Percentiles rank a stretch among this genome's conserved stretches.
Conservation (phyloP, 2,113 vertebrate genomes). For the Gymnobelideus leadbeateri region DNA sequence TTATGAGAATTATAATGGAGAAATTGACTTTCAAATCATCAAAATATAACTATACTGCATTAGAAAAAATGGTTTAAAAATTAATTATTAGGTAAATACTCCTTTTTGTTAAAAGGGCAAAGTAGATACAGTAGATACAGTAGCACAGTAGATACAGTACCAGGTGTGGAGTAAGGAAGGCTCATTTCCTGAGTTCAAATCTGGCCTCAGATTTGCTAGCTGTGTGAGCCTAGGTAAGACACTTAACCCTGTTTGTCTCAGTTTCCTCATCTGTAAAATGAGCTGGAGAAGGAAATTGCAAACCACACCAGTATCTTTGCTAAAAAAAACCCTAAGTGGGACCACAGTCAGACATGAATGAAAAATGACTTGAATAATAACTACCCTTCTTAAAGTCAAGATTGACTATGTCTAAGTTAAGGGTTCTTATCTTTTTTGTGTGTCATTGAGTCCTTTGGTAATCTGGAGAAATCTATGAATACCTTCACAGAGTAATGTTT, state of each 20-base stretch:
- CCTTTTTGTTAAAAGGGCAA: background rate
- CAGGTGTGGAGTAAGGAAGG: too few relatives aligned
- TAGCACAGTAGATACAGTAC: too few relatives aligned
- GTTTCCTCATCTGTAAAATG: too few relatives aligned
- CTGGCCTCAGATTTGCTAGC: too few relatives aligned
- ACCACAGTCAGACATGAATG: too few relatives aligned
- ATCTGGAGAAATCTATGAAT: background rate
- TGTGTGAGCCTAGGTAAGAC: too few relatives aligned
- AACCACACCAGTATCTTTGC: too few relatives aligned
- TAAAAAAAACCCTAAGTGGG: too few relatives aligned
- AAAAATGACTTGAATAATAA: background rate
- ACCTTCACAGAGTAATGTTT: background rate
- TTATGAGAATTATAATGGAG: background rate
- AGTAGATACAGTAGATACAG: too few relatives aligned
- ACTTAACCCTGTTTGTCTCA: too few relatives aligned
- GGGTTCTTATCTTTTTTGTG: background rate
- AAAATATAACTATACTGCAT: background rate
- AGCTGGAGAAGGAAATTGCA: too few relatives aligned
- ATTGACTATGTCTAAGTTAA: constrained; percentile 43
- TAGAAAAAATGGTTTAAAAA: background rate
- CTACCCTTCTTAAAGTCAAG: background rate
- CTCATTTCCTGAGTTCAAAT: too few relatives aligned
- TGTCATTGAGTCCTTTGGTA: background rate
- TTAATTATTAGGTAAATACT: background rate
- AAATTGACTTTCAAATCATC: background rate